phyloP scores from a whole-genome alignment of 92 coral and sea anemone genomes.

The Zoanthus solanderi region DNA sequence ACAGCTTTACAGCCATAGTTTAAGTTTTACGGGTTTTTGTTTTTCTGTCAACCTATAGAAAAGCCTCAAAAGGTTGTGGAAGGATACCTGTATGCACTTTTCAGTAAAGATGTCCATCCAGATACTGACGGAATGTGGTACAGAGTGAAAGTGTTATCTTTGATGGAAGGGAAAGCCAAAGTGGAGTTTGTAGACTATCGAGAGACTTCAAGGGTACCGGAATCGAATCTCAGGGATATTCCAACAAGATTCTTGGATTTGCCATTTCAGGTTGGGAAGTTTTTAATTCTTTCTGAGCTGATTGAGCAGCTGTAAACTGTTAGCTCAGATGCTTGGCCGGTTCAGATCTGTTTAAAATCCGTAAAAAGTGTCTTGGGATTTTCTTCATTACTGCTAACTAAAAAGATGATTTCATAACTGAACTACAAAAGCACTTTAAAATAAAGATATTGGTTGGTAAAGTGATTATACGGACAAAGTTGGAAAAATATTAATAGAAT shows the following conservation, averaged over 20 bases:
- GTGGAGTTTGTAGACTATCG: constrained; percentile 95
- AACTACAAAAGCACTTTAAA: too few relatives aligned
- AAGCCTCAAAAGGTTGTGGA: constrained; percentile 49
- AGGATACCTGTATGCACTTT: constrained; percentile 82
- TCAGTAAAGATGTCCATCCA: constrained; percentile 81
- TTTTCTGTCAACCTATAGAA: constrained; percentile 28
- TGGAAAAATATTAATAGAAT: too few relatives aligned
- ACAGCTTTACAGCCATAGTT: too few relatives aligned
- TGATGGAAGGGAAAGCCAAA: constrained; percentile 64
- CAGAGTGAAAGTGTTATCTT: constrained; percentile 78
- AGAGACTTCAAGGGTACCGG: constrained; percentile 70
- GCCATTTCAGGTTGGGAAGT: constrained; percentile 85
- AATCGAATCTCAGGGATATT: constrained; percentile 65
- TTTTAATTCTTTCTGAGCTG: neutral
- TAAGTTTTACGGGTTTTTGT: too few relatives aligned
- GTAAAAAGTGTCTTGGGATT: too few relatives aligned
- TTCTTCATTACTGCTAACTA: too few relatives aligned
- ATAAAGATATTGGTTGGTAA: too few relatives aligned
- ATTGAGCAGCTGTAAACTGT: neutral
- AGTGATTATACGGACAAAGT: too few relatives aligned
- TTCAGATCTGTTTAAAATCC: neutral
- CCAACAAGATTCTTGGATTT: constrained; percentile 85
- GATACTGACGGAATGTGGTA: constrained; percentile 88
- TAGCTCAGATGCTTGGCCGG: neutral
- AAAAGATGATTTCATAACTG: too few relatives aligned